Conservation (phyloP, 2,113 vertebrate species). For the Nycticryphes semicollaris region DNA sequence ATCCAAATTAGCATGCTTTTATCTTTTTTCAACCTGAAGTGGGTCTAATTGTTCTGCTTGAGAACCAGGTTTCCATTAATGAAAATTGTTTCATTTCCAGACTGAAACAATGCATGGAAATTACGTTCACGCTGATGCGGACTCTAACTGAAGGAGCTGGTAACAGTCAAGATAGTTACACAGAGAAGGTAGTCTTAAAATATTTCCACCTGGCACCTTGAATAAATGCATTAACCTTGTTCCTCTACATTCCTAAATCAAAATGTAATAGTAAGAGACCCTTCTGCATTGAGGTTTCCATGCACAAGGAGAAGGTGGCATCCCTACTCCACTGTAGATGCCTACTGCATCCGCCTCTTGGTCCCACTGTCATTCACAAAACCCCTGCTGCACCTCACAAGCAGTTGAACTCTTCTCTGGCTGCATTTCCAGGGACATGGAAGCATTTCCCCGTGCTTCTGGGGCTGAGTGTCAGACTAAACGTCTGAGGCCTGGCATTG, state of each 20-base stretch:
- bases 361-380: background rate
- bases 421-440: background rate
- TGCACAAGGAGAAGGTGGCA: background rate
- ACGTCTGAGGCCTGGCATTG: background rate
- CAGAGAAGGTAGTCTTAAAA: conserved; percentile 22
- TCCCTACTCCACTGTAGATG: rapidly evolving
- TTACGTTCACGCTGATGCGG: conserved; percentile 60
- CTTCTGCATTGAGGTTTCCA: background rate
- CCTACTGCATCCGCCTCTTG: background rate
- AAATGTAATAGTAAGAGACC: background rate
- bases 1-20: conserved; percentile 85
- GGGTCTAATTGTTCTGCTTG: conserved; percentile 81
- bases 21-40: conserved; percentile 83
- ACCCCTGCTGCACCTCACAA: background rate
- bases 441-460: background rate
- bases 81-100: conserved; percentile 80
- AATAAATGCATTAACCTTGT: background rate
- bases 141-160: conserved; percentile 46
- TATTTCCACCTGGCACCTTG: background rate
- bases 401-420: background rate
- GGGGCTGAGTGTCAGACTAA: background rate
- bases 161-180: conserved; percentile 42
- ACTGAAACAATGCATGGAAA: conserved; percentile 77
- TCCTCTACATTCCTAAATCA: background rate
- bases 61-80: conserved; percentile 83